phyloP scores from a whole-genome alignment of 1,140 invertebrate genomes.

The Brachionus angularis region DNA sequence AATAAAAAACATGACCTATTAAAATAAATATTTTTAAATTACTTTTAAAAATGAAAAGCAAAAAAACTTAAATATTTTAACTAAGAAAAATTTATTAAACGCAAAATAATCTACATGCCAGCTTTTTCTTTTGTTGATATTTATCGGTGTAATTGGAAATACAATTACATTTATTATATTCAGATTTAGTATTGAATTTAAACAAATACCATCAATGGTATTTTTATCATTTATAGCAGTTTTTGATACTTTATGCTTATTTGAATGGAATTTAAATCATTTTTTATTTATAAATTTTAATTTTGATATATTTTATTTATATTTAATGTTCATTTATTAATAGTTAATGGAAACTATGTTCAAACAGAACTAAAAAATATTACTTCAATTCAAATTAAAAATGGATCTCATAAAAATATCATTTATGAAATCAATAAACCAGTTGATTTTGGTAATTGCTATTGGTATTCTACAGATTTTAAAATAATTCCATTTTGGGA shows the following conservation, averaged over 20 bases:
- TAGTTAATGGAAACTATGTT: not conserved
- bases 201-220: not conserved
- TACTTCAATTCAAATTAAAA: not conserved
- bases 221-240: conserved; percentile 13
- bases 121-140: no score
- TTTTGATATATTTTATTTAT: not conserved
- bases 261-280: conserved; percentile 28
- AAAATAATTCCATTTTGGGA: not conserved
- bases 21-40: no score
- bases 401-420: not conserved
- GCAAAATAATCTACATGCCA: no score
- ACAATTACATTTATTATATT: conserved; percentile 1
- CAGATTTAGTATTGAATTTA: not conserved
- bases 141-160: conserved; percentile 4
- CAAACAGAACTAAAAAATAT: not conserved
- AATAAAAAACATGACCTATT: no score
- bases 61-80: no score
- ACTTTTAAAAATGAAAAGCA: no score
- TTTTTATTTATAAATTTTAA: not conserved
- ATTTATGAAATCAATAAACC: not conserved
- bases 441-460: not conserved
- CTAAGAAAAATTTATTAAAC: no score
- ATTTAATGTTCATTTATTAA: conserved; percentile 10
- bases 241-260: conserved; percentile 4
- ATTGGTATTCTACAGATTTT: conserved; percentile 12